Base-by-base conservation (phyloP, 2,888 invertebrate genomes). In the Galeruca laticollis region DNA sequence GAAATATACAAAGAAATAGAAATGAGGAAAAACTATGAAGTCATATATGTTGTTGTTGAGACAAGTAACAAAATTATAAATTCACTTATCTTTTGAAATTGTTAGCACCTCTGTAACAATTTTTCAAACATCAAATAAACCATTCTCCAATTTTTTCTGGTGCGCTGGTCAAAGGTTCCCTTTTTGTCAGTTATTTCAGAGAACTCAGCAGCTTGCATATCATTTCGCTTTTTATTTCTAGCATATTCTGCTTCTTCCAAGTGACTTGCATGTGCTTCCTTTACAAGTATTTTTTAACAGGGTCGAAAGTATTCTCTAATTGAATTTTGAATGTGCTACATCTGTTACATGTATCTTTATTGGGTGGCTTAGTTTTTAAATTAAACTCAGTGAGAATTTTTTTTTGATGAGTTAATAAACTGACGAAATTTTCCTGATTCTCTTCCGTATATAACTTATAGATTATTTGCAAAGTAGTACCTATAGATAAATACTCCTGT, bases 141-240 rank as follows among this genome's bases (percentile, higher is more conserved):
- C n/a, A n/a, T n/a, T n/a, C n/a, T n/a, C n/a, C n/a, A n/a, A n/a
- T n/a, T n/a, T n/a, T n/a, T n/a, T n/a, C n/a, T n/a, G n/a, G n/a
- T n/a, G n/a, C n/a, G n/a, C n/a, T n/a, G n/a, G n/a, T n/a, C n/a
- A n/a, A n/a, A n/a, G n/a, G n/a, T n/a, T n/a, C n/a, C n/a, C n/a
- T n/a, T n/a, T n/a, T n/a, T n/a, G n/a, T 60, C 86, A 3, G 11
- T 40, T 11, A 13, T 3, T 40, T 40, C 40, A 40, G 11, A 13
- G 10, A 13, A 11, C 40, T 11, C 40, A 40, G 40, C 40, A 13
- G 4, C 1, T 2, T 13, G 13, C 13, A 40, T 3, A 40, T 40
- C 40, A 40, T 11, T 13, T 11, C 3, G 11, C 40, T 13, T 40
- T 40, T 40, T 40, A 13, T 40, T 11, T 40, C 40, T 40, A 13